phyloP scores from a whole-genome alignment of 2,888 invertebrate genomes.

The Emesis furor region DNA sequence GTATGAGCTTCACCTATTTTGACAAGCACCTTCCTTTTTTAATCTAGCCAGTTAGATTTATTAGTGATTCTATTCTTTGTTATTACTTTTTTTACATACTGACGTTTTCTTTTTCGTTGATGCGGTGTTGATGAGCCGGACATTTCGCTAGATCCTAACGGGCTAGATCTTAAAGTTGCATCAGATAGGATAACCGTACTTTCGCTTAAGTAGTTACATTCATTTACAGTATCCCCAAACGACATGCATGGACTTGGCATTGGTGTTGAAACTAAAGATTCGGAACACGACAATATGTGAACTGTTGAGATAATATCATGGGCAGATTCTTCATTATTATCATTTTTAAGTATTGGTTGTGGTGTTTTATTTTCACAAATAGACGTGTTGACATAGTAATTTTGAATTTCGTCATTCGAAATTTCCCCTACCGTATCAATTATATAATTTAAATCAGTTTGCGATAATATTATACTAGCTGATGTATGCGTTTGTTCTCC shows the following conservation, averaged over 20 bases:
- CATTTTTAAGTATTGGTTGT: slow-evolving; percentile 6
- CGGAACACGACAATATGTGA: not conserved
- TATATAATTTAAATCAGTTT: slow-evolving; percentile 55
- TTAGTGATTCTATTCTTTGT: slow-evolving; percentile 44
- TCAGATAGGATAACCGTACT: slow-evolving; percentile 23
- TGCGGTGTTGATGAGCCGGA: slow-evolving; percentile 54
- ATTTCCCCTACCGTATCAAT: slow-evolving; percentile 53
- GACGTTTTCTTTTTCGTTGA: slow-evolving; percentile 46
- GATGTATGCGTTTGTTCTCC: slow-evolving; percentile 43
- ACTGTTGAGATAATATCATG: not conserved
- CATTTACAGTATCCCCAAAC: slow-evolving; percentile 28
- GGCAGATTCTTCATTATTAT: slow-evolving; percentile 14
- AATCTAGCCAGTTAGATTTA: slow-evolving; percentile 46
- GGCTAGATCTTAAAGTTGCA: slow-evolving; percentile 47
- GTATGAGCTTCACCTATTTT: slow-evolving; percentile 44
- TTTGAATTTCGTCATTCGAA: slow-evolving; percentile 41
- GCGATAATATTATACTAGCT: slow-evolving; percentile 44
- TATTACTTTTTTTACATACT: slow-evolving; percentile 55
- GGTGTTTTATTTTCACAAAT: slow-evolving; percentile 25
- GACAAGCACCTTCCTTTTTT: slow-evolving; percentile 44
- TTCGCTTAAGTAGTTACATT: slow-evolving; percentile 29
- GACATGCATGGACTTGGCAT: slow-evolving; percentile 53
- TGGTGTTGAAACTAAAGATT: slow-evolving; percentile 44
- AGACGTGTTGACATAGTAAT: slow-evolving; percentile 23
- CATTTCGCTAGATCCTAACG: slow-evolving; percentile 53